A percentile compares a stretch with the other conserved stretches of the same genome.
phyloP scores from a whole-genome alignment of 1,140 invertebrate species.

The Drosophila subpulchrella region DNA sequence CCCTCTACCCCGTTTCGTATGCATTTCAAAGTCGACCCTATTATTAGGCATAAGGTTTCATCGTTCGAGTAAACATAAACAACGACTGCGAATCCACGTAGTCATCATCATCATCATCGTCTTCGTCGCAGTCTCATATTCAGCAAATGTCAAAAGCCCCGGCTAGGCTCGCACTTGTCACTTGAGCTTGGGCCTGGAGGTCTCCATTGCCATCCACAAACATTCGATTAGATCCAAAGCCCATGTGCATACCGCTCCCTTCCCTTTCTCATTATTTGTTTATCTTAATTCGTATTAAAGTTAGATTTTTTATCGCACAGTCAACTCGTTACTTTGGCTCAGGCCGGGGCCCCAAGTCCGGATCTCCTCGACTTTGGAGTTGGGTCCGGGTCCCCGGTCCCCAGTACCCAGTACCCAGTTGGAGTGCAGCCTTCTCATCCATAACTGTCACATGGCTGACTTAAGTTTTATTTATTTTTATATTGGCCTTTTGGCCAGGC shows the following conservation, averaged over 20 bases:
- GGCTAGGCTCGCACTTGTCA: conserved; percentile 66
- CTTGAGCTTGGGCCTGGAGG: conserved; percentile 72
- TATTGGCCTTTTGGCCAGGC: conserved; percentile 59
- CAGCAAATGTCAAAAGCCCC: conserved; percentile 68
- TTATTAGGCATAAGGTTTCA: conserved; percentile 78
- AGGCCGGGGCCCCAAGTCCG: conserved; percentile 25
- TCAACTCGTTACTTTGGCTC: conserved; percentile 68
- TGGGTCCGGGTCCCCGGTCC: neutral
- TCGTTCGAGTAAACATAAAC: conserved; percentile 64
- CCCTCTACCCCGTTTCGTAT: conserved; percentile 35
- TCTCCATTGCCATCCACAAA: conserved; percentile 49
- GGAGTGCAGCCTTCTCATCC: conserved; percentile 57
- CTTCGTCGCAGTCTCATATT: conserved; percentile 39
- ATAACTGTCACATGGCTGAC: conserved; percentile 74
- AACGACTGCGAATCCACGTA: conserved; percentile 30
- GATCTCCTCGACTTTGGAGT: conserved; percentile 17
- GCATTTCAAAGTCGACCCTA: conserved; percentile 82
- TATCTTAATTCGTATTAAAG: conserved; percentile 75
- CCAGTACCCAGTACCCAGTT: neutral
- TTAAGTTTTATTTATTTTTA: conserved; percentile 71
- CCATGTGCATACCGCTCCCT: neutral
- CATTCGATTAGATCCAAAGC: conserved; percentile 34
- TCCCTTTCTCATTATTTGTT: conserved; percentile 64
- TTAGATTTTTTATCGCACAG: conserved; percentile 75
- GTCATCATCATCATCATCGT: conserved; percentile 45